Evolutionary conservation across 1,140 invertebrate genomes (phyloP), one percentile per base, ranked within the genome.

Genomic region (Drosophila triauraria): DNA sequence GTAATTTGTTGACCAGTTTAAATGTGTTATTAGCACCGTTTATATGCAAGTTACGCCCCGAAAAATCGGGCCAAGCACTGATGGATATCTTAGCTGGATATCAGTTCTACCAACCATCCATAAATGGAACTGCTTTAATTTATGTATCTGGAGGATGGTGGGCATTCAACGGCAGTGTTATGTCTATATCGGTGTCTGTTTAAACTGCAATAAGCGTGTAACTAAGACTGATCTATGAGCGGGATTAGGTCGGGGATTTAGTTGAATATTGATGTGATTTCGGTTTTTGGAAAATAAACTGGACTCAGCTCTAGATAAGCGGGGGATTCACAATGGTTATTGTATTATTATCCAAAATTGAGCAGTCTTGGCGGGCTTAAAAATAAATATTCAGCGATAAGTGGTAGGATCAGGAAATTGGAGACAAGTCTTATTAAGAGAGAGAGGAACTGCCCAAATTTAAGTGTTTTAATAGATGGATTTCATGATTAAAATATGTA

Each of bases 1-100:
- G 85, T 90, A 90, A 90, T 90, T 90, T 90, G 85, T 91, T 90
- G 82, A 56, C 86, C 86, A 81, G 82, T 90, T 85, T 91, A 90
- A 80, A 70, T 82, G 85, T 90, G 78, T 85, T 82, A 90, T 90
- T 90, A 90, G 86, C 82, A 90, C 70, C 85, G 85, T 90, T 90
- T 90, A 90, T 91, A 91, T 88, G 75, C 84, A 80, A 84, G 84
- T 90, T 88, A 88, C 75, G 64, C 84, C 77, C 79, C 54, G 57
- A 57, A 54, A 63, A 68, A 59, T 57, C 56, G 70, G 70, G 67
- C 54, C 70, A 71, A 72, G 38, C 70, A 72, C 70, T 72, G 70
- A 72, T 72, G 56, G 70, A 72, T 72, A 74, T 74, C 68, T 72
- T 9, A 15, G 68, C 67, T 60, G 53, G 54, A 72, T 72, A 51